These are phyloP conservation scores for Temnothorax nylanderi DNA, from an alignment of 1,140 invertebrate species.

Conservation along the genomic window DNA sequence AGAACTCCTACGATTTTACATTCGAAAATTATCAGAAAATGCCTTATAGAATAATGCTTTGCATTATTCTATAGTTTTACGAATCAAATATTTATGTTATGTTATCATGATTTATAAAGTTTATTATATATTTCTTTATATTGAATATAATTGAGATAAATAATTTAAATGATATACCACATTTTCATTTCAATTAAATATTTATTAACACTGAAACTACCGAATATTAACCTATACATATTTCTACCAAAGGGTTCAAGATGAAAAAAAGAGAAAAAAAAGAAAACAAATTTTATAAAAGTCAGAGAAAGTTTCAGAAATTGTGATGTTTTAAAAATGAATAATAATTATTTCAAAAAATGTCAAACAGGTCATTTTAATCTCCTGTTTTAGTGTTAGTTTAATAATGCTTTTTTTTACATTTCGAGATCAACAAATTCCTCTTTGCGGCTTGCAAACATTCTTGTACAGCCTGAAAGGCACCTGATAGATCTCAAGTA, in stretches of 20 bases:
- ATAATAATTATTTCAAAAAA: no score
- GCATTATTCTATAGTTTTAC: not conserved
- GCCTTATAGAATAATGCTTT: not conserved
- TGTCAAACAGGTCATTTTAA: no score
- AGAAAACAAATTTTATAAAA: no score
- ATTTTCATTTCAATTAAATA: not conserved
- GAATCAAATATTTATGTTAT: constrained; percentile 12
- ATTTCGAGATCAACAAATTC: not conserved
- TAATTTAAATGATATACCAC: not conserved
- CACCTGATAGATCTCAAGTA: not conserved
- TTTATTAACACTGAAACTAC: not conserved
- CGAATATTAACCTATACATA: no score
- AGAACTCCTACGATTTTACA: not conserved
- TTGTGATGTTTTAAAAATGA: no score
- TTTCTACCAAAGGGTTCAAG: no score
- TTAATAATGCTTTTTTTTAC: not conserved
- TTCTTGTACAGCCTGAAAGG: not conserved
- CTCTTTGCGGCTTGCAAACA: not conserved
- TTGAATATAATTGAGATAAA: not conserved
- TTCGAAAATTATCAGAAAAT: not conserved
- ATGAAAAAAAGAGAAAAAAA: no score
- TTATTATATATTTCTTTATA: not conserved
- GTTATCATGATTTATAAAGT: not conserved
- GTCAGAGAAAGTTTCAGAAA: no score
- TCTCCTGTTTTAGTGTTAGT: not conserved